These are phyloP conservation scores for Parelbella ahira DNA, from an alignment of 2,888 invertebrate genomes.

Conservation along the genomic window DNA sequence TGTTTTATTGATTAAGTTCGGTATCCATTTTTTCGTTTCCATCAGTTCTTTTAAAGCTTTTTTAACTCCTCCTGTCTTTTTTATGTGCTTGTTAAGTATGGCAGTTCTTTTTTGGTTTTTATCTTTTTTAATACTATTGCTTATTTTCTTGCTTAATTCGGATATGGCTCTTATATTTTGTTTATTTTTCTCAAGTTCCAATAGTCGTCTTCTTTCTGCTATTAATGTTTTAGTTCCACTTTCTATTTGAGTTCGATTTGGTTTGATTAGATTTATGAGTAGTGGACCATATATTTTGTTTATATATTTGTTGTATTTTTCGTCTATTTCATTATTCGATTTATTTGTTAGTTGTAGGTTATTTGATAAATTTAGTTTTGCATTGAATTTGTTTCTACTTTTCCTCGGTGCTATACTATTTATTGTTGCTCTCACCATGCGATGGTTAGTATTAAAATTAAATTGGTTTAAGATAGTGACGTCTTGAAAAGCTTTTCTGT, in stretches of 20 bases:
- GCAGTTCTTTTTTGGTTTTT: neutral
- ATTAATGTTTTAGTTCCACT: too few species aligned
- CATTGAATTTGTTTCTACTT: too few species aligned
- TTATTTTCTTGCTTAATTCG: conserved; percentile 3
- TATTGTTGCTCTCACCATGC: neutral
- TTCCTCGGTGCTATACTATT: neutral
- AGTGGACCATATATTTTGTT: too few species aligned
- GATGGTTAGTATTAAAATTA: neutral
- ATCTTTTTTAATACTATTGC: conserved; percentile 3
- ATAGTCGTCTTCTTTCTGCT: too few species aligned
- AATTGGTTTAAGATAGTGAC: neutral
- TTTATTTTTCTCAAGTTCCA: neutral
- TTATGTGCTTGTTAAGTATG: neutral
- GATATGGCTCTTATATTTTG: neutral
- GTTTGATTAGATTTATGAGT: too few species aligned
- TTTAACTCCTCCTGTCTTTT: neutral
- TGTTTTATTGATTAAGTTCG: conserved; percentile 7
- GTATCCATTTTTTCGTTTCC: conserved; percentile 7
- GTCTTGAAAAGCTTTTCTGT: neutral
- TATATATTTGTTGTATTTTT: too few species aligned
- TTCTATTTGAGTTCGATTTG: too few species aligned
- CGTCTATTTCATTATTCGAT: too few species aligned
- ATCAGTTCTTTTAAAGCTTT: conserved; percentile 4
- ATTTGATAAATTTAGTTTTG: too few species aligned
- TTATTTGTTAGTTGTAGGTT: too few species aligned